Evolutionary conservation across 2,797 vertebrate species (phyloP).

Genomic region (Erithacus rubecula): DNA sequence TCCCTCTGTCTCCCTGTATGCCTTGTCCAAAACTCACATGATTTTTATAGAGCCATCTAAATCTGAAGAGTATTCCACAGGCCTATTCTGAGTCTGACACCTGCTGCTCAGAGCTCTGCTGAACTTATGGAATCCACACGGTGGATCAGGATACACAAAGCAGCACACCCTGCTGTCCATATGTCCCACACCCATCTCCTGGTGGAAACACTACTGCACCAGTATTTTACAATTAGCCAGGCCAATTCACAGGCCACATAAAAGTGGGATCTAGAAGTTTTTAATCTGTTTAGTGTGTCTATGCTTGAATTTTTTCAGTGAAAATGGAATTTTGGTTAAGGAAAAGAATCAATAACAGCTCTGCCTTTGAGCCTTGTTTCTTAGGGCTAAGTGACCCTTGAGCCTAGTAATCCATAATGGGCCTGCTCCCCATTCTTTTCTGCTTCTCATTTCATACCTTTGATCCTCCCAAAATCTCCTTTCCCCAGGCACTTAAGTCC

Average conservation of each 20-base stretch:
- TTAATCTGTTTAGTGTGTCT: not conserved
- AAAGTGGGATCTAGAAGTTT: not conserved
- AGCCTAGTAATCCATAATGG: not conserved
- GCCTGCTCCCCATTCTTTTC: not conserved
- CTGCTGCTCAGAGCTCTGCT: not conserved
- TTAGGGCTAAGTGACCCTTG: not conserved
- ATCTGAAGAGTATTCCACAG: not conserved
- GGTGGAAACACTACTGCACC: not conserved
- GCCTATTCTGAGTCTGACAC: not conserved
- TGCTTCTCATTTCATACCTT: slow-evolving; percentile 17
- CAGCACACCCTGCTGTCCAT: rapidly evolving
- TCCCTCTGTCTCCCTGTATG: not conserved
- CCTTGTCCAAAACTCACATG: not conserved
- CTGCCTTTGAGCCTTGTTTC: slow-evolving; percentile 5
- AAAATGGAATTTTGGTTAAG: not conserved
- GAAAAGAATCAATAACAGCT: slow-evolving; percentile 23
- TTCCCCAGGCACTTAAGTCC: not conserved
- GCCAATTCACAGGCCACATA: not conserved
- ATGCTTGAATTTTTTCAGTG: not conserved
- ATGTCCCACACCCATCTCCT: not conserved
- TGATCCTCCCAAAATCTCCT: slow-evolving; percentile 14
- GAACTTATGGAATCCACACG: not conserved
- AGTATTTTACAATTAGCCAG: not conserved
- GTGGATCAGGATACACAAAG: not conserved
- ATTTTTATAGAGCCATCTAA: not conserved